Evolutionary conservation across 2,888 invertebrate species (phyloP).

Genomic region (Ganaspis brasiliensis): DNA sequence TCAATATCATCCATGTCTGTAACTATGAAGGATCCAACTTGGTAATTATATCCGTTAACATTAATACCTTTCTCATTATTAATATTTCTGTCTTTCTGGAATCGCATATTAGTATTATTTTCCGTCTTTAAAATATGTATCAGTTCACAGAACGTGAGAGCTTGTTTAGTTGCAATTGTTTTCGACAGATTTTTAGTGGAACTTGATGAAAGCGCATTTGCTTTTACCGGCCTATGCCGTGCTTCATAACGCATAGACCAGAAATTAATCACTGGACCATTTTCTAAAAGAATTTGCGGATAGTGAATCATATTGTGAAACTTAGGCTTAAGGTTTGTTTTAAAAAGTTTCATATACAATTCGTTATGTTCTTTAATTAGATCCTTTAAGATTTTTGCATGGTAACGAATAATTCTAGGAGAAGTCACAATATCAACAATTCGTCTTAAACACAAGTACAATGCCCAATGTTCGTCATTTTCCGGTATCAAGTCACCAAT

Average conservation of each 20-base stretch:
- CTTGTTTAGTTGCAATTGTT: conserved; percentile 1
- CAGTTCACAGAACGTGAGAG: neutral
- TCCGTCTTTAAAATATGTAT: neutral
- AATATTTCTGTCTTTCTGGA: neutral
- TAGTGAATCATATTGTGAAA: too few relatives aligned
- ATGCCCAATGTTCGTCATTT: neutral
- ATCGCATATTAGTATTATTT: conserved; percentile 1
- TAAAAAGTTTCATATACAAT: too few relatives aligned
- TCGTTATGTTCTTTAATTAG: too few relatives aligned
- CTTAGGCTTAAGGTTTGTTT: too few relatives aligned
- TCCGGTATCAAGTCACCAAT: neutral
- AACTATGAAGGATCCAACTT: neutral
- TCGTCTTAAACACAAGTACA: too few relatives aligned
- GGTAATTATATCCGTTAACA: neutral
- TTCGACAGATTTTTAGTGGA: neutral
- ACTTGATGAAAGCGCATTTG: neutral
- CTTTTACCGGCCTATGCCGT: neutral
- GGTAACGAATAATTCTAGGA: conserved; percentile 51
- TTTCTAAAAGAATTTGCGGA: conserved; percentile 10
- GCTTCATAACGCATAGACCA: neutral
- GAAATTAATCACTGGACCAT: neutral
- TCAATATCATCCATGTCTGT: neutral
- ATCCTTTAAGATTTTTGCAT: conserved; percentile 15
- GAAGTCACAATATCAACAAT: conserved; percentile 26
- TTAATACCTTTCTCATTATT: neutral